Percentiles rank a stretch among this genome's conserved stretches.
These are phyloP conservation scores for Oophaga sylvatica DNA, from an alignment of 2,797 vertebrate genomes.

Conservation along the genomic window DNA sequence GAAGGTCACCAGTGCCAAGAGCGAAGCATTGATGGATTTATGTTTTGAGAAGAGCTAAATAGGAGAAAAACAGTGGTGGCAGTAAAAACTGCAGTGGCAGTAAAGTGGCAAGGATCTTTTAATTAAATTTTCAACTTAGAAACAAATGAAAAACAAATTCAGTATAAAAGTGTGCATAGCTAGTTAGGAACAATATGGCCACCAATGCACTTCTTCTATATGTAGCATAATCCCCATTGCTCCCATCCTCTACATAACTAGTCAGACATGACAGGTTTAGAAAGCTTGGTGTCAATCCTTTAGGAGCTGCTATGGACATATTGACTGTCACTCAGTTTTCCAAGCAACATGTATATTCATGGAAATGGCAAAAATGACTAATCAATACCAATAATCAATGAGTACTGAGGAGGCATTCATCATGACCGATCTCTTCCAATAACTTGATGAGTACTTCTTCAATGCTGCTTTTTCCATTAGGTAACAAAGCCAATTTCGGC, in stretches of 20 bases:
- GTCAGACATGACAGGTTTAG: neutral
- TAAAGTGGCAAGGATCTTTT: too few species aligned
- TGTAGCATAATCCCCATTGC: neutral
- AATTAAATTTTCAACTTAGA: too few species aligned
- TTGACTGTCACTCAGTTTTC: neutral
- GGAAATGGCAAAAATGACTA: neutral
- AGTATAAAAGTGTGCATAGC: too few species aligned
- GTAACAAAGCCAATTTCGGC: constrained; percentile 5
- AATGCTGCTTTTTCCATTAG: neutral
- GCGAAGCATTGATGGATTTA: too few species aligned
- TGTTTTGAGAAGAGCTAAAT: too few species aligned
- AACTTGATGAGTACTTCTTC: neutral
- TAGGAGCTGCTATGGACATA: neutral
- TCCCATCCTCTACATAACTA: neutral
- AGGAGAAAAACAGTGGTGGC: too few species aligned
- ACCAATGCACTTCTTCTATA: too few species aligned
- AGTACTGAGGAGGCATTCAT: neutral
- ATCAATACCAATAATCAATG: constrained; percentile 2
- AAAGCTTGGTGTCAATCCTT: neutral
- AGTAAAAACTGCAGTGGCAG: too few species aligned
- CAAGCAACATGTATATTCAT: neutral
- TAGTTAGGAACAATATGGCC: too few species aligned
- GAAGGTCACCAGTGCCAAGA: too few species aligned
- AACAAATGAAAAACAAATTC: too few species aligned
- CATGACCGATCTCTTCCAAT: neutral